phyloP scores from a whole-genome alignment of 2,888 invertebrate genomes.

The Orgyia antiqua region DNA sequence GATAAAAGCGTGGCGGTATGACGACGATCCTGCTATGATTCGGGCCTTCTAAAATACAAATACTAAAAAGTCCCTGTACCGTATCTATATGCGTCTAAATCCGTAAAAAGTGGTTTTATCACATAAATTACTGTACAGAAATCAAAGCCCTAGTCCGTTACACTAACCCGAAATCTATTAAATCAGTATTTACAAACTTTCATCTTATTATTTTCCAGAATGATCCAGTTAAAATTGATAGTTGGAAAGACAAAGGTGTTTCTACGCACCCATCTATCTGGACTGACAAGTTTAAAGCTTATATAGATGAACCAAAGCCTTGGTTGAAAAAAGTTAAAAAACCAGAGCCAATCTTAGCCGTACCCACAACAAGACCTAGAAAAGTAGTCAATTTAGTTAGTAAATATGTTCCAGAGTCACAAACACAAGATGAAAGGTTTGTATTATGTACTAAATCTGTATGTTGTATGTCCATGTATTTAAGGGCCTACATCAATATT shows the following conservation, averaged over 20 bases:
- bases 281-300: conserved; percentile 41
- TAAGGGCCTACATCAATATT: too few relatives aligned
- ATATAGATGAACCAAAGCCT: conserved; percentile 38
- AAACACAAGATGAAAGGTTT: conserved; percentile 60
- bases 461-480: too few relatives aligned
- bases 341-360: conserved; percentile 40
- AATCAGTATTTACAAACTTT: too few relatives aligned
- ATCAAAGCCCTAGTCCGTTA: too few relatives aligned
- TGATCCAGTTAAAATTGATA: conserved; percentile 43
- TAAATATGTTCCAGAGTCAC: conserved; percentile 61
- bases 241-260: conserved; percentile 53
- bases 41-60: too few relatives aligned
- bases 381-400: conserved; percentile 55
- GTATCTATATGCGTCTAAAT: too few relatives aligned
- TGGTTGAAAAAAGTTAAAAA: conserved; percentile 54
- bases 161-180: too few relatives aligned
- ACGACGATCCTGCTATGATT: too few relatives aligned
- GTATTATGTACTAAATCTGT: background rate
- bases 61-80: too few relatives aligned
- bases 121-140: too few relatives aligned
- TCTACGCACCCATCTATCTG: conserved; percentile 70
- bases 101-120: too few relatives aligned
- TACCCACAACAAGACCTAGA: conserved; percentile 35
- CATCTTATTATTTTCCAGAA: conserved; percentile 32
- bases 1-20: too few relatives aligned